A percentile compares a stretch with the other conserved stretches of the same genome.
Evolutionary conservation across 2,113 vertebrate species (phyloP).

Genomic region (Pteropus alecto): DNA sequence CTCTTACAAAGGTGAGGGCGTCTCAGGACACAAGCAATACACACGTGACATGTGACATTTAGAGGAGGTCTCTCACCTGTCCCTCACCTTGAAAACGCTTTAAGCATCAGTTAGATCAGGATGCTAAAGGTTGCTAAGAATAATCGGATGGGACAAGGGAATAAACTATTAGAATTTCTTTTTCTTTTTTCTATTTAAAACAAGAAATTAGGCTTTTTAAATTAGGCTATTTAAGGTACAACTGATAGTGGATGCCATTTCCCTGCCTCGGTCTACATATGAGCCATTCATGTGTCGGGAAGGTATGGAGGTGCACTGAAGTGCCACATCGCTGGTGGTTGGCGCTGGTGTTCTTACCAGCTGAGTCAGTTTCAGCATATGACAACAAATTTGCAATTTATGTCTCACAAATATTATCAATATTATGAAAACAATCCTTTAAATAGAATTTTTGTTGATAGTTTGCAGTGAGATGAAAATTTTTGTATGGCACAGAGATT

Average conservation of each 20-base stretch:
- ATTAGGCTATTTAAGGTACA: background rate
- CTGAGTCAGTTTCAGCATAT: background rate
- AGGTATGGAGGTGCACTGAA: rapidly evolving
- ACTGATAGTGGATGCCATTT: background rate
- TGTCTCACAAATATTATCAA: background rate
- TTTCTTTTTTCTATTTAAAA: background rate
- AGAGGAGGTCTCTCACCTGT: background rate
- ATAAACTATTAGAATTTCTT: background rate
- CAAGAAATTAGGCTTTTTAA: background rate
- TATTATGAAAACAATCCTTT: background rate
- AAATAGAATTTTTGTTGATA: background rate
- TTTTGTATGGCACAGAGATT: background rate
- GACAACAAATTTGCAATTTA: background rate
- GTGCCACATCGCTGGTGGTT: no score
- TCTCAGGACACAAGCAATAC: background rate
- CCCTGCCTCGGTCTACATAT: background rate
- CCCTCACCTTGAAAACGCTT: background rate
- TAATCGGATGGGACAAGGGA: background rate
- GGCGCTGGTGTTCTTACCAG: background rate
- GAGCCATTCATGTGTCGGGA: background rate
- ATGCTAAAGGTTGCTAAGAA: background rate
- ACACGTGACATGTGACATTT: rapidly evolving
- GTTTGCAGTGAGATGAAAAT: background rate
- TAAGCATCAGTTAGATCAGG: background rate
- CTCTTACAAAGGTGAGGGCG: background rate